Base-by-base conservation (phyloP, 2,113 vertebrate genomes). In the Pteronura brasiliensis region DNA sequence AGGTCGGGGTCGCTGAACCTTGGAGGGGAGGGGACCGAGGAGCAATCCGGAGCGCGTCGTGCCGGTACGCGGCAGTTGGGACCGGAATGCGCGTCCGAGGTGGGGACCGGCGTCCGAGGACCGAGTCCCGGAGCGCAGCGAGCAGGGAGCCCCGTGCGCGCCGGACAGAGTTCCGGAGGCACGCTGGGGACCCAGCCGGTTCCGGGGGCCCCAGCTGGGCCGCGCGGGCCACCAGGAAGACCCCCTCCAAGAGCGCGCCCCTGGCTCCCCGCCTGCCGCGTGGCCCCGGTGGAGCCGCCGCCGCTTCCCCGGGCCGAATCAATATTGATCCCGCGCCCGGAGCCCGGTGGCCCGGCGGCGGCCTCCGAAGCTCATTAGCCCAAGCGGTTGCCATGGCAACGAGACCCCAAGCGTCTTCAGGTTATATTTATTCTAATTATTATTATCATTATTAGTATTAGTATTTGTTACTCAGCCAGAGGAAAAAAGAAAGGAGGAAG, bases 371-470 rank as follows among this genome's bases (percentile, higher is more conserved):
- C 96, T 72, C 96, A 25, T 93, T 94, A 91, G 72, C 47, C 17
- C 95, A 61, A 11, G 52, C 52, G 42, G 97, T 97, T 98, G 92
- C 90, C 92, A 76, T 96, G 96, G 92, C 92, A 97, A 95, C 95
- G 85, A 85, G 96, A 97, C 98, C 97, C 97, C 79, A 95, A 92
- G 96, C 83, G 63, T 92, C 95, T 95, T 88, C 69, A 59, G 96
- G 96, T 97, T 98, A 69, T 92, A 96, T 96, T 96, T 97, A 96
- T 97, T 95, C 34, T 90, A 95, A 97, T 98, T 90, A 97, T 97
- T 94, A 88, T 97, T 92, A 92, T 81, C 88, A 87, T 90, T 96
- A 95, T 96, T 89, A 91, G 81, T 88, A 77, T 97, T 93, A 93
- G 74, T 93, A 71, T 97, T 96, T 97, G 97, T 89, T 95, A 93